Evolutionary conservation across 2,888 invertebrate genomes (phyloP).

Genomic region (Tridacna gigas): DNA sequence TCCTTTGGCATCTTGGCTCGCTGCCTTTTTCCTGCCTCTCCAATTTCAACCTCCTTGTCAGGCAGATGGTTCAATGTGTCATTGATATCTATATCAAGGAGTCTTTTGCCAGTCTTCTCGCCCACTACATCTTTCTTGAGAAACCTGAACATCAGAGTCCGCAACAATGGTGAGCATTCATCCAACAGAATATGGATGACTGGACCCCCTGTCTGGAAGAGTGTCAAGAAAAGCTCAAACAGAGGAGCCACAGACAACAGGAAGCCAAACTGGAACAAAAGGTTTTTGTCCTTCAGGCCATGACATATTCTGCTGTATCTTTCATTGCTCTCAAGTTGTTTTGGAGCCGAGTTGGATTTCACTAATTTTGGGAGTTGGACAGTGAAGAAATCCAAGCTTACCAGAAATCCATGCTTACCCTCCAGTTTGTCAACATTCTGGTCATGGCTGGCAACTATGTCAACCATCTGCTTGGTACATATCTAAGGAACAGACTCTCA

Average conservation of each 20-base stretch:
- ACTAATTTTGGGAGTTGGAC: conserved; percentile 32
- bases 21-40: conserved; percentile 29
- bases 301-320: conserved; percentile 29
- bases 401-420: conserved; percentile 17
- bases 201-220: conserved; percentile 35
- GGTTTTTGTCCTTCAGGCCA: conserved; percentile 31
- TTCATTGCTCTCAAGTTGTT: conserved; percentile 36
- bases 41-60: conserved; percentile 41
- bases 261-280: conserved; percentile 40
- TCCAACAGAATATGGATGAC: conserved; percentile 81
- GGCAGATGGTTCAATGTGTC: conserved; percentile 26
- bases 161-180: conserved; percentile 53
- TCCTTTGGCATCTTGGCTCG: conserved; percentile 37
- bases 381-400: conserved; percentile 37
- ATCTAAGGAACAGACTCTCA: conserved; percentile 31
- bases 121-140: conserved; percentile 21
- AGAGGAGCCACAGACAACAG: conserved; percentile 30
- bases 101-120: conserved; percentile 17
- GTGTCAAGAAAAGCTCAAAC: conserved; percentile 43
- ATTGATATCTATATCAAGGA: conserved; percentile 31
- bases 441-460: conserved; percentile 39
- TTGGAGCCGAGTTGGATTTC: conserved; percentile 22
- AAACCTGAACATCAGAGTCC: conserved; percentile 37
- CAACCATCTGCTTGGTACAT: conserved; percentile 44
- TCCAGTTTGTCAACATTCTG: conserved; percentile 31